Evolutionary conservation across 2,888 invertebrate species (phyloP), one percentile per base, ranked within the genome.

Genomic region (Acleris emargana): DNA sequence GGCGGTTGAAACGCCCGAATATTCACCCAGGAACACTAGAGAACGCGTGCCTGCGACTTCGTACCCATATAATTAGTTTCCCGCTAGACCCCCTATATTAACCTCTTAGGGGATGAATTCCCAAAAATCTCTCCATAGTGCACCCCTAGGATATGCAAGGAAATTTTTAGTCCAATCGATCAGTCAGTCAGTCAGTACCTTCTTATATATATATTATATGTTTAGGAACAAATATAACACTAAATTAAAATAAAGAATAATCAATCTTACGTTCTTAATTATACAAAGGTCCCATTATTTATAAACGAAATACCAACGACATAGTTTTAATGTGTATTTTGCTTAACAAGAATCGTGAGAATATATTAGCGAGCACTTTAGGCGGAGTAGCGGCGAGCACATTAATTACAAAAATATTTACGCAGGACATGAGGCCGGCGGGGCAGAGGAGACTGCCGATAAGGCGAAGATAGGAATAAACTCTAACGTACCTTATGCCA

Each of bases 381-480:
- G 72, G 63, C 67, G 69, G 70, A 72, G 78, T 72, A 73, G 76
- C 72, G 80, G 78, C 78, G 76, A 78, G 78, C 82, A 80, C 79
- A 87, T 89, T 88, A 88, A 88, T 89, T 90, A 88, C 86, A 85
- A 87, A 89, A 89, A 91, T 89, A 89, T 90, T 89, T 84, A 86
- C 86, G 76, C 77, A 73, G 76, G 80, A 80, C 75, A 75, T 32
- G 75, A 71, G 80, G 77, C 77, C 80, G 76, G 78, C 83, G 88
- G 88, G 88, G 88, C 85, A 83, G 82, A 81, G 79, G 80, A 81
- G 78, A 77, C 80, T 81, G 45, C 16, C 17, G 45, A 45, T 45
- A 45, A 45, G 45, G 45, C n/a, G 45, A 45, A 16, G 17, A 45
- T 45, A 45, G 16, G 13, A 13, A 38, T 38, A 13, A n/a, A 17